Evolutionary conservation across 2,113 vertebrate genomes (phyloP).

Genomic region (Podilymbus podiceps): DNA sequence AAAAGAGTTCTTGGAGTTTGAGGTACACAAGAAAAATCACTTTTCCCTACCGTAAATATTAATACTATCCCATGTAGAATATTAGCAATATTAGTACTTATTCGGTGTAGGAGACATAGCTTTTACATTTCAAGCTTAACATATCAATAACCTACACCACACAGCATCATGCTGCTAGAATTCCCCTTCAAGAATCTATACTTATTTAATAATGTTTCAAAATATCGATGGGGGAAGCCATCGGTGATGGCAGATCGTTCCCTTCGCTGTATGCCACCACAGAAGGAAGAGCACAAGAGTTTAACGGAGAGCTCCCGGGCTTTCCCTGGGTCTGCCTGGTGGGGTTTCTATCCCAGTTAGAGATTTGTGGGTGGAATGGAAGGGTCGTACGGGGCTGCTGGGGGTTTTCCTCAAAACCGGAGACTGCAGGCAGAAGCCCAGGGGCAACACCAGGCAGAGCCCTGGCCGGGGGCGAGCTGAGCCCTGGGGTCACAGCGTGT

Average conservation of each 20-base stretch:
- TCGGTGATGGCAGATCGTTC: fast-evolving
- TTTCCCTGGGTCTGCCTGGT: not conserved
- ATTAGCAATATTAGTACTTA: not conserved
- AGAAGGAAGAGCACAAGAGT: not conserved
- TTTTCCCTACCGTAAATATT: not conserved
- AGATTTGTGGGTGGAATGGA: fast-evolving
- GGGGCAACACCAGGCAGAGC: too few species aligned
- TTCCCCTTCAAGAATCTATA: not conserved
- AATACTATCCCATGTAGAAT: not conserved
- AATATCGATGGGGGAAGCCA: not conserved
- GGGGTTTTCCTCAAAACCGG: not conserved
- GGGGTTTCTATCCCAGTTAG: not conserved
- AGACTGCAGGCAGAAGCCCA: not conserved
- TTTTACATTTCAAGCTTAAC: not conserved
- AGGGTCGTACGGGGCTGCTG: not conserved
- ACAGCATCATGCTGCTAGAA: not conserved
- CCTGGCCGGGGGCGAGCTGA: fast-evolving
- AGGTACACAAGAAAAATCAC: not conserved
- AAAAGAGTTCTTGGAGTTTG: not conserved
- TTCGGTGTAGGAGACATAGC: not conserved
- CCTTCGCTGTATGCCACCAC: not conserved
- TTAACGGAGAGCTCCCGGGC: too few species aligned
- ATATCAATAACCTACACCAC: not conserved
- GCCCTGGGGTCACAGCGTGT: not conserved
- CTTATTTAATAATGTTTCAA: not conserved